These are phyloP conservation scores for Belonocnema kinseyi DNA, from an alignment of 1,140 invertebrate genomes.

Conservation along the genomic window DNA sequence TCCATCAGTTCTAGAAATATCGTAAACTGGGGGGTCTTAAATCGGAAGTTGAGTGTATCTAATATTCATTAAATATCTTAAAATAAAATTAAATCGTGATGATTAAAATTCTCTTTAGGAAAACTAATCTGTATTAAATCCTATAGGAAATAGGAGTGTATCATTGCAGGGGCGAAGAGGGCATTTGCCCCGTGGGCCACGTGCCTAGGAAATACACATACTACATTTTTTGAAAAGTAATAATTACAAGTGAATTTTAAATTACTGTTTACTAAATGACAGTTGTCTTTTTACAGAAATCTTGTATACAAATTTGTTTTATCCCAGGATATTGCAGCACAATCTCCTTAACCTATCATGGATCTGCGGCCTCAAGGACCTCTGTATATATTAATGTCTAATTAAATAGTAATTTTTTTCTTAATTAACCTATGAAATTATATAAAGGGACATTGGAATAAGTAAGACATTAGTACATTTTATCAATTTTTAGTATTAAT, in stretches of 20 bases:
- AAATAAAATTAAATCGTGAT: not conserved
- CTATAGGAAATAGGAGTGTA: slow-evolving; percentile 1
- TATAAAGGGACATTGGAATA: too few species aligned
- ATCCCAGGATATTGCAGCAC: not conserved
- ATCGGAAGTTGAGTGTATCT: too few species aligned
- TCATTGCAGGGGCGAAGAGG: slow-evolving; percentile 25
- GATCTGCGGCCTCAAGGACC: too few species aligned
- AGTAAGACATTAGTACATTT: too few species aligned
- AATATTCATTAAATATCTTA: too few species aligned
- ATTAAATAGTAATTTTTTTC: too few species aligned
- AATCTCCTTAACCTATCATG: not conserved
- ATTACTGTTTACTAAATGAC: not conserved
- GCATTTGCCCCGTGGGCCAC: slow-evolving; percentile 3
- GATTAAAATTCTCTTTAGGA: not conserved
- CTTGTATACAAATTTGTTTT: not conserved
- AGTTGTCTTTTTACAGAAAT: not conserved
- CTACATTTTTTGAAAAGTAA: slow-evolving; percentile 8
- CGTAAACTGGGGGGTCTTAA: too few species aligned
- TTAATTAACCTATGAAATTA: too few species aligned
- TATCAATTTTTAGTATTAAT: too few species aligned
- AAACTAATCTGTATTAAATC: not conserved
- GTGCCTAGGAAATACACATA: not conserved
- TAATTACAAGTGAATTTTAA: not conserved
- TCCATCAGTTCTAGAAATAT: too few species aligned
- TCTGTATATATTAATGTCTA: too few species aligned